These are phyloP conservation scores for Smithornis capensis DNA, from an alignment of 2,113 vertebrate genomes.

Conservation along the genomic window DNA sequence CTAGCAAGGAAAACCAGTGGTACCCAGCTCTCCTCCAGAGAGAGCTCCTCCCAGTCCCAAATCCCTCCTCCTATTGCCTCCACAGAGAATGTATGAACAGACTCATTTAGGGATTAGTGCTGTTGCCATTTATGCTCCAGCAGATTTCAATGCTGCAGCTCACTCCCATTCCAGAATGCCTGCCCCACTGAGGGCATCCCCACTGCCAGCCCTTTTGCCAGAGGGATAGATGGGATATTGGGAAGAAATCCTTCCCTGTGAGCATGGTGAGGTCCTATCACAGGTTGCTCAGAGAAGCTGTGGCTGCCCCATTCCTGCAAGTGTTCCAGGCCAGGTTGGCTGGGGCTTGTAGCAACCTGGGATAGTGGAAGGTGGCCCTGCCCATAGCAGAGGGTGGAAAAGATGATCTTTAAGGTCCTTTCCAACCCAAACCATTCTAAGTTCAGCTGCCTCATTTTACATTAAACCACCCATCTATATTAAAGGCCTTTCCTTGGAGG, in stretches of 20 bases:
- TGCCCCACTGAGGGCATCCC: not conserved
- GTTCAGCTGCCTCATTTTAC: not conserved
- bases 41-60: not conserved
- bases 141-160: not conserved
- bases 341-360: not conserved
- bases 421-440: not conserved
- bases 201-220: not conserved
- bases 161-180: not conserved
- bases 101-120: not conserved
- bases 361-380: accelerated
- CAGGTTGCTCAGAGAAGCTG: not conserved
- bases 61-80: not conserved
- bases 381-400: not conserved
- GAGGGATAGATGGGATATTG: not conserved
- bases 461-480: not conserved
- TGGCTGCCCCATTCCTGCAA: not conserved
- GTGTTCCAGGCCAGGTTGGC: not conserved
- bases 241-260: not conserved
- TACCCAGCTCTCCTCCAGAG: no score
- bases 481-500: not conserved
- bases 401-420: accelerated
- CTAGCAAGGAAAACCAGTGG: not conserved
- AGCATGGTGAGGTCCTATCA: not conserved
- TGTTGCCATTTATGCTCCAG: not conserved
- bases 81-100: not conserved